Evolutionary conservation across 2,113 vertebrate genomes (phyloP).

Genomic region (Jaculus jaculus): DNA sequence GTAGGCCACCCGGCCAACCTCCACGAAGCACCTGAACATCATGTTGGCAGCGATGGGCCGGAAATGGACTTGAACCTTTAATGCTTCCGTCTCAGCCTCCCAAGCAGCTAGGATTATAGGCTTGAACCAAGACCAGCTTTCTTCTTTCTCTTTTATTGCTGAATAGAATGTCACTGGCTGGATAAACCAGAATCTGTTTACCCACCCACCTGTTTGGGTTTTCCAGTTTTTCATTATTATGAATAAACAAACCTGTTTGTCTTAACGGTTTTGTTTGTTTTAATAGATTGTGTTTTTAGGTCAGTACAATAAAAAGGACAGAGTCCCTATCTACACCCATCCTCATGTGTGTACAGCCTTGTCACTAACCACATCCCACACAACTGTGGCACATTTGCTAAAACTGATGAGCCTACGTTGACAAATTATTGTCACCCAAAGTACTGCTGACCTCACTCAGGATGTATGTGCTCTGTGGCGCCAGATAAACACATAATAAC

Average conservation of each 20-base stretch:
- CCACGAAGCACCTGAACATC: too few species aligned
- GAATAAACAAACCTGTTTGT: neutral
- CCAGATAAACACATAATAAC: neutral
- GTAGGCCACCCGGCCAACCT: too few species aligned
- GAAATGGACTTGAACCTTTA: neutral
- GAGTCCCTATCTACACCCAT: neutral
- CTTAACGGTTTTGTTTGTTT: neutral
- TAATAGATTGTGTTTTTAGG: neutral
- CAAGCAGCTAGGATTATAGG: neutral
- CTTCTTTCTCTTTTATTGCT: neutral
- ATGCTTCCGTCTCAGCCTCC: neutral
- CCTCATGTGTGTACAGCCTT: neutral
- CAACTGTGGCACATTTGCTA: neutral
- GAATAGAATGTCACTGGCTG: neutral
- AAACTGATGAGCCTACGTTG: neutral
- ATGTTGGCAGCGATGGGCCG: too few species aligned
- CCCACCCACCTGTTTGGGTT: neutral
- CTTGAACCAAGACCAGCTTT: neutral
- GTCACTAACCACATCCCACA: neutral
- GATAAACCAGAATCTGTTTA: neutral
- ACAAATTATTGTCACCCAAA: too few species aligned
- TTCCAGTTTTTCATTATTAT: neutral
- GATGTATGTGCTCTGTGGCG: neutral
- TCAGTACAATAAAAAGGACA: conserved; percentile 1
- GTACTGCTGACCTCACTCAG: neutral